phyloP scores from a whole-genome alignment of 2,113 vertebrate species.

The Rhea pennata region DNA sequence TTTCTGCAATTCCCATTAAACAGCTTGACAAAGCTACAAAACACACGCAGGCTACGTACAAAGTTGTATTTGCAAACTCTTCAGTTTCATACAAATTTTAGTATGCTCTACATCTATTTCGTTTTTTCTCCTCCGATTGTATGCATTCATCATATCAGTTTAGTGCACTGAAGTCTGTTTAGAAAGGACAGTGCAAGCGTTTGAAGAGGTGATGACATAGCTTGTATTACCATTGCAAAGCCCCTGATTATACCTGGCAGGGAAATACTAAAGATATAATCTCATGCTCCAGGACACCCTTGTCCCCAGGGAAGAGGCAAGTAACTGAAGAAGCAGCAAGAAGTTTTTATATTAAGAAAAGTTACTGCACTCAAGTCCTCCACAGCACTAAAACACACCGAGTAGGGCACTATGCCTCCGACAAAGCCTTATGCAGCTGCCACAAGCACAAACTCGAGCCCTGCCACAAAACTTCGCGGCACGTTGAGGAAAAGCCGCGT shows the following conservation, averaged over 20 bases:
- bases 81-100: not conserved
- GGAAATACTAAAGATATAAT: not conserved
- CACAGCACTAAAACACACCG: not conserved
- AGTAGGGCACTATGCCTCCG: not conserved
- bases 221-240: not conserved
- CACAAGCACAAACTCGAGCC: rapidly evolving
- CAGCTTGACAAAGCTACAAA: not conserved
- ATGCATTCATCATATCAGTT: rapidly evolving
- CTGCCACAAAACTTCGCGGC: not conserved
- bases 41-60: rapidly evolving
- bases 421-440: not conserved
- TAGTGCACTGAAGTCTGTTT: not conserved
- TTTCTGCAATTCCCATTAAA: not conserved
- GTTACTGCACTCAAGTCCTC: not conserved
- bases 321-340: not conserved
- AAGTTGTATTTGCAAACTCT: not conserved
- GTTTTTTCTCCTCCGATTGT: not conserved
- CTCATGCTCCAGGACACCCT: not conserved
- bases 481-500: rapidly evolving
- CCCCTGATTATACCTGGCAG: not conserved
- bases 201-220: not conserved
- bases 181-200: not conserved
- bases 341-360: not conserved
- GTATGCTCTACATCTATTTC: not conserved
- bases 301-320: not conserved